Conservation (phyloP, 2,113 vertebrate genomes). For the Camelus bactrianus region DNA sequence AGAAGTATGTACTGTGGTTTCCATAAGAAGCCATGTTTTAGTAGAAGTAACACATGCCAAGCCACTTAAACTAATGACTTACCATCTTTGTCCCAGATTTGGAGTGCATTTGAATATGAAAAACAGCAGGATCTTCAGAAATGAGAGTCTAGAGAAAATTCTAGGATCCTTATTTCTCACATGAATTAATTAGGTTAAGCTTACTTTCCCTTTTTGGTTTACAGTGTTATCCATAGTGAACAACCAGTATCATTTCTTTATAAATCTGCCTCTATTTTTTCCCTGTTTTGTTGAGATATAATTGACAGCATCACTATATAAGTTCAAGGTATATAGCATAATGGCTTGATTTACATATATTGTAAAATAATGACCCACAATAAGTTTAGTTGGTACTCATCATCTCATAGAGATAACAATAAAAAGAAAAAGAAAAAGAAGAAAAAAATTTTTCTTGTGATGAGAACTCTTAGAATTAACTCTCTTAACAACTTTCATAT, state of each 20-base stretch:
- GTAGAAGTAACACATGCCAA: constrained; percentile 50
- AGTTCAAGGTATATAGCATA: not conserved
- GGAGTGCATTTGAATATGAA: constrained; percentile 39
- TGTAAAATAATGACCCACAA: not conserved
- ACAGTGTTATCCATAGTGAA: not conserved
- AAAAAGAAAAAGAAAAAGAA: not conserved
- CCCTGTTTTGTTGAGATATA: not conserved
- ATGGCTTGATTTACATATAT: not conserved
- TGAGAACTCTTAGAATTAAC: not conserved
- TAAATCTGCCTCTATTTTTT: not conserved
- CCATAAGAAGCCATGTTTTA: not conserved
- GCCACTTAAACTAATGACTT: constrained; percentile 38
- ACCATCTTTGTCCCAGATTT: constrained; percentile 22
- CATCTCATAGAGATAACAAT: not conserved
- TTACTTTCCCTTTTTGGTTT: constrained; percentile 25
- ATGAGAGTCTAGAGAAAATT: constrained; percentile 44
- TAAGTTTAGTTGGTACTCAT: not conserved
- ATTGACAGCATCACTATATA: not conserved
- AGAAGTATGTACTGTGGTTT: constrained; percentile 44
- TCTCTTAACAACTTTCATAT: not conserved
- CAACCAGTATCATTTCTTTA: not conserved
- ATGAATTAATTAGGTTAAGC: constrained; percentile 43
- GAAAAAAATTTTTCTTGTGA: not conserved
- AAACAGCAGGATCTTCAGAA: constrained; percentile 57
- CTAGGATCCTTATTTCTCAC: constrained; percentile 7